Percentiles rank a stretch among this genome's conserved stretches.
These are phyloP conservation scores for Gobius niger DNA, from an alignment of 2,113 vertebrate genomes.

Conservation along the genomic window DNA sequence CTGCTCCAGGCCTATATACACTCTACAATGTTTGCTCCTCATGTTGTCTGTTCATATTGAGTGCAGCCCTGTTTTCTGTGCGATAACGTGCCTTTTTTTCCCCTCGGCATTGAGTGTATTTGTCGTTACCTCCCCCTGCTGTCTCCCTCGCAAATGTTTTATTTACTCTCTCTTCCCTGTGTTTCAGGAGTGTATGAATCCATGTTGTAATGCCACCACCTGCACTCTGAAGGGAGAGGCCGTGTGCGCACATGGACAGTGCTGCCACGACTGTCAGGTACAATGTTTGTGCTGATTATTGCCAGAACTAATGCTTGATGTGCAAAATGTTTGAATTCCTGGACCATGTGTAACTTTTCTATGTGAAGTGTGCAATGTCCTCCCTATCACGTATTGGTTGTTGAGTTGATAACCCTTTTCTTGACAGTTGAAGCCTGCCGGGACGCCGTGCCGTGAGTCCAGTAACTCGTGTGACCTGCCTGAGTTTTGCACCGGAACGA, in stretches of 20 bases:
- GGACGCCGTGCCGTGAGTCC: slow-evolving; percentile 86
- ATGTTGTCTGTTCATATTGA: no score
- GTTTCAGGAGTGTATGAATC: slow-evolving; percentile 88
- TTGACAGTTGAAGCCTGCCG: slow-evolving; percentile 86
- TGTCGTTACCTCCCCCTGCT: slow-evolving; percentile 20
- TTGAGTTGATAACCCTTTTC: no score
- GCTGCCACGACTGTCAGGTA: slow-evolving; percentile 93
- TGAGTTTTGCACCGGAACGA: slow-evolving; percentile 91
- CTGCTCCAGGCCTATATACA: no score
- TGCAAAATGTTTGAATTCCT: no score
- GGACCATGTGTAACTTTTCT: no score
- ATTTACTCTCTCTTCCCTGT: slow-evolving; percentile 10
- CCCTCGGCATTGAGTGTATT: slow-evolving; percentile 31
- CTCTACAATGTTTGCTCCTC: no score
- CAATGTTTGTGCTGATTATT: background rate
- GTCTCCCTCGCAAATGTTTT: background rate
- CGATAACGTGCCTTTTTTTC: background rate
- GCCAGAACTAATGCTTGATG: no score
- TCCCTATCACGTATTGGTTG: no score
- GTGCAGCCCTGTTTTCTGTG: no score
- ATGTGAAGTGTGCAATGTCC: no score
- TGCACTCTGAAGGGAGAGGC: slow-evolving; percentile 86
- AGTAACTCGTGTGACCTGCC: slow-evolving; percentile 95
- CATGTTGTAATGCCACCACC: slow-evolving; percentile 91
- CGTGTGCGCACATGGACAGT: slow-evolving; percentile 91